Percentiles rank a stretch among this genome's conserved stretches.
phyloP scores from a whole-genome alignment of 1,140 invertebrate genomes.

The Dreissena rostriformis region DNA sequence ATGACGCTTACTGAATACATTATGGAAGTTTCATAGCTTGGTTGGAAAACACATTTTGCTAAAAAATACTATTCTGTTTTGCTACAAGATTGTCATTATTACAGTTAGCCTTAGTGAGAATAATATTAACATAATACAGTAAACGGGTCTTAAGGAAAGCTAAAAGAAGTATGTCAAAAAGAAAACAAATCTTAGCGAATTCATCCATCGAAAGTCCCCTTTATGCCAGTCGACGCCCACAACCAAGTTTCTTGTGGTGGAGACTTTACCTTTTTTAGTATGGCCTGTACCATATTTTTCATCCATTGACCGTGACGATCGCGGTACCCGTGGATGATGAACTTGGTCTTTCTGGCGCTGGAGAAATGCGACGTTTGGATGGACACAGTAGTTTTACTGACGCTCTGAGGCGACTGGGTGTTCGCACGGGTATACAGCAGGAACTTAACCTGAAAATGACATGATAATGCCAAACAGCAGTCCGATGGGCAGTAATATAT shows the following conservation, averaged over 20 bases:
- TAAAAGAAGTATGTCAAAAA: background rate
- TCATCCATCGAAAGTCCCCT: background rate
- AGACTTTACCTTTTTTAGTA: constrained; percentile 81
- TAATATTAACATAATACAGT: background rate
- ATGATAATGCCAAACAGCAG: background rate
- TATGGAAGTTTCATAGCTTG: too few species aligned
- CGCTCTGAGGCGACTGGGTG: constrained; percentile 27
- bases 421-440: constrained; percentile 59
- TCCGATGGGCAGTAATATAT: background rate
- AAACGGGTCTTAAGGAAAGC: too few species aligned
- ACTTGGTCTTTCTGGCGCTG: constrained; percentile 82
- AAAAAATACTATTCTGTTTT: too few species aligned
- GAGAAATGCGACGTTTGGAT: constrained; percentile 75
- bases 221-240: background rate
- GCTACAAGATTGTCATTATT: background rate
- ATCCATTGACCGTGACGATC: constrained; percentile 93
- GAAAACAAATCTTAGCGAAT: background rate
- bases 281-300: constrained; percentile 93
- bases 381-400: constrained; percentile 43
- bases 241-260: too few species aligned
- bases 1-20: too few species aligned
- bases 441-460: constrained; percentile 40
- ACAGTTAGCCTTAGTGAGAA: background rate
- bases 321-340: constrained; percentile 97
- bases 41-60: too few species aligned